Base-by-base conservation (phyloP, 2,797 vertebrate genomes). In the Pseudocheirus occidentalis region DNA sequence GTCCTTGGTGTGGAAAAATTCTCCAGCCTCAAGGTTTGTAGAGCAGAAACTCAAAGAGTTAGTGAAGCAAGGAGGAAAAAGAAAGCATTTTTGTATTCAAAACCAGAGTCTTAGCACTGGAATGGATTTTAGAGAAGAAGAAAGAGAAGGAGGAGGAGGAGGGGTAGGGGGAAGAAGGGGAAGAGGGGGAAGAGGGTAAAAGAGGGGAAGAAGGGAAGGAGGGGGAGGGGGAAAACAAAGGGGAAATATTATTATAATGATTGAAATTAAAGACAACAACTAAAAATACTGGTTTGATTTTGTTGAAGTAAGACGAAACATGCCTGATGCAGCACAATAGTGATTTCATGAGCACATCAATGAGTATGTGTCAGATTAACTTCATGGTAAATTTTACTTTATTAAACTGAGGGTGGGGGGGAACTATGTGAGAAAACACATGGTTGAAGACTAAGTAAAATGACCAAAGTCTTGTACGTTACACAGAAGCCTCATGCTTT, bases 1-100 rank as follows among this genome's bases (percentile, higher is more conserved):
- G 55, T 66, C 21, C 52, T 13, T 92, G 89, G 73, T 52, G 92
- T 94, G 92, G 96, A 90, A 95, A 91, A 93, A 93, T 73, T 54
- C 90, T 46, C 40, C 52, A 18, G 31, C 21, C 34, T 73, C 59
- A 66, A n/a, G 16, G 34, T 21, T 40, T 93, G 0, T 50, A 92
- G 0, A 11, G 62, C 95, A 96, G 95, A 95, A 95, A 96, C 94
- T 73, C 52, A 91, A 62, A 12, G 53, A 57, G 4, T 53, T 13
- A 58, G 90, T 55, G 62, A 55, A 53, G 58, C 93, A 89, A 95
- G 90, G 90, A 56, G 56, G 90, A 9, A 94, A 52, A 46, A 81
- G n/a, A 50, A 81, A 24, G 40, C 46, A 24, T 81, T 21, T 46
- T 2, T 3, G 13, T 11, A 46, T 87, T 87, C 21, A 87, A 87